Evolutionary conservation across 2,888 invertebrate species (phyloP).

Genomic region (Gerris lacustris): DNA sequence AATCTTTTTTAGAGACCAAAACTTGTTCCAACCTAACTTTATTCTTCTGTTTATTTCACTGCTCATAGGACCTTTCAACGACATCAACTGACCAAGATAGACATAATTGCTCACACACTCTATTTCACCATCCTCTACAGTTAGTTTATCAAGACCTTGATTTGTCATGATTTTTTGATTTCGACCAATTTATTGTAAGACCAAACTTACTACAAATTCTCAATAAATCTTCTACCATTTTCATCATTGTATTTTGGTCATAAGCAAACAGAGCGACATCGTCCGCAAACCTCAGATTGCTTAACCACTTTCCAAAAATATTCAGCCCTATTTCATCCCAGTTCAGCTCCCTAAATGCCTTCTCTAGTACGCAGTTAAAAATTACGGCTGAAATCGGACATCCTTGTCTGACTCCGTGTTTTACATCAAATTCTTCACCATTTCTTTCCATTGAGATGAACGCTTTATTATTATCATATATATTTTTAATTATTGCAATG

Average conservation of each 20-base stretch:
- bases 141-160: neutral
- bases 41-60: neutral
- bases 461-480: neutral
- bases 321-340: conserved; percentile 7
- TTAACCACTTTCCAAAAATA: conserved; percentile 2
- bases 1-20: no score
- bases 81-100: neutral
- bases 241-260: neutral
- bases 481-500: conserved; percentile 9
- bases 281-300: conserved; percentile 11
- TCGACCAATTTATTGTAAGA: neutral
- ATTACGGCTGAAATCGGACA: no score
- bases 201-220: neutral
- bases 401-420: no score
- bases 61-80: neutral
- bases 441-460: conserved; percentile 10
- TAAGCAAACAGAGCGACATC: conserved; percentile 8
- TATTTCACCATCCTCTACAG: neutral
- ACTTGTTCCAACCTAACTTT: no score
- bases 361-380: no score
- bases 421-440: no score
- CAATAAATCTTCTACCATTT: conserved; percentile 1
- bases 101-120: neutral
- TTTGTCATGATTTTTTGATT: neutral
- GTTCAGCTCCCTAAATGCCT: conserved; percentile 8